phyloP scores from a whole-genome alignment of 2,888 invertebrate genomes.

The Phyllotreta cruciferae region DNA sequence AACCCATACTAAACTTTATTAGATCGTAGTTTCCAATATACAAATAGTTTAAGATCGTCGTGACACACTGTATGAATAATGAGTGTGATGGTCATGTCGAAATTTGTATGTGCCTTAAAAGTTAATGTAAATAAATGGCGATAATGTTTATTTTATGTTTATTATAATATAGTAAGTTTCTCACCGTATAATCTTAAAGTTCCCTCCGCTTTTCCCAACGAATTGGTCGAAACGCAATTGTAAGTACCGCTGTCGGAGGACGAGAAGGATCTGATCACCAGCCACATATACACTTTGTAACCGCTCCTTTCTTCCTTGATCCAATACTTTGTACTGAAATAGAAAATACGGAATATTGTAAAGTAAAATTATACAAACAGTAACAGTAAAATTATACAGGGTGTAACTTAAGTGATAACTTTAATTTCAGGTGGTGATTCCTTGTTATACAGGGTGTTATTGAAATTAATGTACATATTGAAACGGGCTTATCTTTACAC shows the following conservation, averaged over 20 bases:
- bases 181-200: constrained; percentile 76
- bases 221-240: constrained; percentile 79
- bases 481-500: no score
- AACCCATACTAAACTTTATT: no score
- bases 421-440: no score
- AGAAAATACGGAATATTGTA: background rate
- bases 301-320: constrained; percentile 74
- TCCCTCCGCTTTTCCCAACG: constrained; percentile 78
- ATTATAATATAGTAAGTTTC: constrained; percentile 39
- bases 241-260: constrained; percentile 68
- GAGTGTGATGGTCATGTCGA: background rate
- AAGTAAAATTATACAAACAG: background rate
- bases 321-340: constrained; percentile 75
- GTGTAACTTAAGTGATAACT: no score
- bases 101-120: background rate
- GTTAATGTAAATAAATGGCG: background rate
- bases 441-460: no score
- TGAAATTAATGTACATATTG: no score
- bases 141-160: background rate
- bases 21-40: no score
- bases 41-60: no score
- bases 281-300: constrained; percentile 79
- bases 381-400: background rate
- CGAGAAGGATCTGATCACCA: constrained; percentile 65
- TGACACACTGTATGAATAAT: no score